A percentile compares a stretch with the other conserved stretches of the same genome.
Evolutionary conservation across 2,797 vertebrate species (phyloP).

Genomic region (Alfaro cultratus): DNA sequence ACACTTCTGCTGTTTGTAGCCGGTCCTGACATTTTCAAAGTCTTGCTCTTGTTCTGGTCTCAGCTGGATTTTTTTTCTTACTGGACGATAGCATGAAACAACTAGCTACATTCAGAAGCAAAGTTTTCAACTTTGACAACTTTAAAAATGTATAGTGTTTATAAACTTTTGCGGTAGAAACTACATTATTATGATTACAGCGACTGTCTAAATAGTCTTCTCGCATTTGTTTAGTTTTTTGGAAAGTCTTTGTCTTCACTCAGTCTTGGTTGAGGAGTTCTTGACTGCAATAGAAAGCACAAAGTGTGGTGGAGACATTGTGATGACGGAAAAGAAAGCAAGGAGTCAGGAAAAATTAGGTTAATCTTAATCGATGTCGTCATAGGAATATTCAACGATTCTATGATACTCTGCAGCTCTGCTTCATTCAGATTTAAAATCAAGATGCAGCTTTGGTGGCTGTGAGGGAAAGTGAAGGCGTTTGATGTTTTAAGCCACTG

Average conservation of each 20-base stretch:
- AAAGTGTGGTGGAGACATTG: conserved; percentile 1
- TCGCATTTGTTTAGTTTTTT: neutral
- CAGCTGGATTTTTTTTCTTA: neutral
- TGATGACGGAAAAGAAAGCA: neutral
- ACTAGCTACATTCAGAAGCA: neutral
- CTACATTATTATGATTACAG: neutral
- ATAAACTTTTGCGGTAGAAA: neutral
- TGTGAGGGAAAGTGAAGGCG: conserved; percentile 53
- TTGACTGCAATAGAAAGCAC: neutral
- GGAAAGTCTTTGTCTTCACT: neutral
- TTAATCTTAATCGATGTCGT: neutral
- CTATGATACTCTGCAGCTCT: neutral
- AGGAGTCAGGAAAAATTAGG: neutral
- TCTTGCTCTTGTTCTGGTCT: neutral
- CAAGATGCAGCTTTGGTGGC: conserved; percentile 38
- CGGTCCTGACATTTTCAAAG: neutral
- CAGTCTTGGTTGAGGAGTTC: neutral
- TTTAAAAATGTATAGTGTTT: neutral
- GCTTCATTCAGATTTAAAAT: conserved; percentile 42
- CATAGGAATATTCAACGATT: neutral
- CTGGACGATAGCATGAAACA: neutral
- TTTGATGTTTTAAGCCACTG: conserved; percentile 72
- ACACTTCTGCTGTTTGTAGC: neutral
- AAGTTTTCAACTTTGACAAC: neutral
- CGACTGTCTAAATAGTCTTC: neutral